Evolutionary conservation across 2,113 vertebrate genomes (phyloP).

Genomic region (Piprites chloris): DNA sequence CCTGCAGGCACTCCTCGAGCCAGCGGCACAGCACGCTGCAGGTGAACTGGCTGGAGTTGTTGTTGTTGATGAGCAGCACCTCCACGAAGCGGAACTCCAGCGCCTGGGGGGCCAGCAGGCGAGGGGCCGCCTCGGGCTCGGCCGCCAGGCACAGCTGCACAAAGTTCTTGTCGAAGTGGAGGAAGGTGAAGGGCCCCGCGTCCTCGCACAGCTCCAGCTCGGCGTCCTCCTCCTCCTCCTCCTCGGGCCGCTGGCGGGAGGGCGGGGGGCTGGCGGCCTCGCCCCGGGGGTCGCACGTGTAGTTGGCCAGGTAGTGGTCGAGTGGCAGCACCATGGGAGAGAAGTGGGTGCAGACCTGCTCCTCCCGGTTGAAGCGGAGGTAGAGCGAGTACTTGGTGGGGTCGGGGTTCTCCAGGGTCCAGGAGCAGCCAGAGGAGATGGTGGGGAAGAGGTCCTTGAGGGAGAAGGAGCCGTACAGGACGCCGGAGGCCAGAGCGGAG

Average conservation of each 20-base stretch:
- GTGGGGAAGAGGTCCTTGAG: constrained; percentile 96
- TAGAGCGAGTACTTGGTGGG: constrained; percentile 99
- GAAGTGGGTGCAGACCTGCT: constrained; percentile 87
- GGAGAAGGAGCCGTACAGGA: constrained; percentile 98
- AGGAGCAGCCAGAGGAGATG: constrained; percentile 90
- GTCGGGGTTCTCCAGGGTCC: constrained; percentile 98
- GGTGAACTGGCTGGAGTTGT: constrained; percentile 97
- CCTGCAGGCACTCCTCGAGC: constrained; percentile 92
- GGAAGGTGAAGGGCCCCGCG: constrained; percentile 84
- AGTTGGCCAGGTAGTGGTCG: constrained; percentile 94
- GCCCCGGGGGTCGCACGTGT: constrained; percentile 86
- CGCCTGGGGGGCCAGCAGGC: constrained; percentile 77
- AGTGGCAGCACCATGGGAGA: constrained; percentile 92
- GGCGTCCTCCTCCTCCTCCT: constrained; percentile 69
- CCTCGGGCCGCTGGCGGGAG: neutral
- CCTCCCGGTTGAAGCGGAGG: constrained; percentile 92
- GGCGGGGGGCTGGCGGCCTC: constrained; percentile 62
- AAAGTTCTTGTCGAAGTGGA: constrained; percentile 98
- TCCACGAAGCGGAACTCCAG: constrained; percentile 92
- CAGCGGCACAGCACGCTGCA: constrained; percentile 96
- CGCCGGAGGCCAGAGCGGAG: constrained; percentile 93
- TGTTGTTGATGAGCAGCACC: constrained; percentile 95
- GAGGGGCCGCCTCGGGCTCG: constrained; percentile 72
- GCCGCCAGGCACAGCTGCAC: constrained; percentile 90
- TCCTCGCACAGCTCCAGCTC: constrained; percentile 85